A percentile compares a stretch with the other conserved stretches of the same genome.
phyloP scores from a whole-genome alignment of 2,888 invertebrate genomes.

The Thecophora atra region DNA sequence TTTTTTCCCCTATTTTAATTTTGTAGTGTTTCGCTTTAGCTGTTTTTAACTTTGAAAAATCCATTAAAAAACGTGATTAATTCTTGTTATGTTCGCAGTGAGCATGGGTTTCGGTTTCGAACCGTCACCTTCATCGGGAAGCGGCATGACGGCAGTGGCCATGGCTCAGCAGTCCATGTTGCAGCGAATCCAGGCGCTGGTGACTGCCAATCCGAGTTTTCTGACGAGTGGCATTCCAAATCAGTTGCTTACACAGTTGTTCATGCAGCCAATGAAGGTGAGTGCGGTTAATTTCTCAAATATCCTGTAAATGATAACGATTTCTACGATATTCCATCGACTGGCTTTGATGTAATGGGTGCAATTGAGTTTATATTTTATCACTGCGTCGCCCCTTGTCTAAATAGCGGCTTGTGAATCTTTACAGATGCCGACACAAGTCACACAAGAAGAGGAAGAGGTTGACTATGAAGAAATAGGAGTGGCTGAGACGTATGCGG shows the following conservation, averaged over 20 bases:
- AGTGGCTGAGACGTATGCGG: conserved; percentile 97
- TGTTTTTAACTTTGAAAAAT: not conserved
- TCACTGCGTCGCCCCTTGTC: too few species aligned
- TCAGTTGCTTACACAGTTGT: conserved; percentile 71
- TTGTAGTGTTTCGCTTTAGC: not conserved
- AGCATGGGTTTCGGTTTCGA: conserved; percentile 44
- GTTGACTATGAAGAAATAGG: conserved; percentile 97
- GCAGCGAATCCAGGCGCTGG: conserved; percentile 63
- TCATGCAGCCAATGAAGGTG: conserved; percentile 70
- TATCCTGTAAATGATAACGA: not conserved
- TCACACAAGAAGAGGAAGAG: conserved; percentile 74
- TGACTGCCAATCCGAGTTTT: conserved; percentile 64
- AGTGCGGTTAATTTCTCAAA: conserved; percentile 6
- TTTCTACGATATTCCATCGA: not conserved
- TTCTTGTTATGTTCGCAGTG: conserved; percentile 37
- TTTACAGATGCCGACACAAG: conserved; percentile 43
- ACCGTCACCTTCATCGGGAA: conserved; percentile 6
- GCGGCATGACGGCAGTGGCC: conserved; percentile 40
- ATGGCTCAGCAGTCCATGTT: conserved; percentile 56
- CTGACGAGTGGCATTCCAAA: conserved; percentile 67
- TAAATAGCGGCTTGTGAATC: too few species aligned
- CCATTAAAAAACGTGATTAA: too few species aligned
- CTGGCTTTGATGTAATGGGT: not conserved
- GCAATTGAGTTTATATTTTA: too few species aligned
- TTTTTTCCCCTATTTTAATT: not conserved